Conservation (phyloP, 2,888 invertebrate genomes). For the Cistogaster globosa region DNA sequence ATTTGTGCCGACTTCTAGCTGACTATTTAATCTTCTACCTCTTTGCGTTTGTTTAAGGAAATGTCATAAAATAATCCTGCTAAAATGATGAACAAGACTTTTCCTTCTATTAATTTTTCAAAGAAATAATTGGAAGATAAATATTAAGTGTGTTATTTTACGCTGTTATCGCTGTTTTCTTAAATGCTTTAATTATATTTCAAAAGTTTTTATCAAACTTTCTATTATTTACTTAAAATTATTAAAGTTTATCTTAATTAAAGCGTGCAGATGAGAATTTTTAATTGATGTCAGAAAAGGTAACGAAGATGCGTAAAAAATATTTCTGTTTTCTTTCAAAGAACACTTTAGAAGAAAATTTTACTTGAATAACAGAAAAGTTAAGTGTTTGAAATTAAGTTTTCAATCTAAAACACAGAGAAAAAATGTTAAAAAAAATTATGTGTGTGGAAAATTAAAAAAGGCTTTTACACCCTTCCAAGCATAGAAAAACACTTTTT, state of each 20-base stretch:
- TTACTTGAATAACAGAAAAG: no score
- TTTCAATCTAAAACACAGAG: not conserved
- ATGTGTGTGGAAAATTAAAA: no score
- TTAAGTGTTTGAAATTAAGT: no score
- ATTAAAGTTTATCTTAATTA: not conserved
- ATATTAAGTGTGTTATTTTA: not conserved
- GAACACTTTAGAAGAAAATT: no score
- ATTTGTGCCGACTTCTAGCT: not conserved
- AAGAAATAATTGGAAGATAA: not conserved
- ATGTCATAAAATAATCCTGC: conserved; percentile 34
- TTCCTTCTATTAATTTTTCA: conserved; percentile 5
- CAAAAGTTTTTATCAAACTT: conserved; percentile 22
- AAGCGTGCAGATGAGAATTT: not conserved
- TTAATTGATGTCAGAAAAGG: no score
- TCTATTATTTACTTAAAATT: conserved; percentile 8
- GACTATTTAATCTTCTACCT: not conserved
- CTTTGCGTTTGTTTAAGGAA: conserved; percentile 1
- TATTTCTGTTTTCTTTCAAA: no score
- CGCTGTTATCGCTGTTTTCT: not conserved
- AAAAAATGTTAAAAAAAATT: not conserved
- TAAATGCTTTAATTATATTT: conserved; percentile 43
- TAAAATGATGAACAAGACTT: conserved; percentile 32
- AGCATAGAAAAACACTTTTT: no score
- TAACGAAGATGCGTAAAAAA: no score
- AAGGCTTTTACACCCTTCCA: no score